Percentiles rank a stretch among this genome's conserved stretches.
Evolutionary conservation across 2,888 invertebrate species (phyloP).

Genomic region (Tubulanus polymorphus): DNA sequence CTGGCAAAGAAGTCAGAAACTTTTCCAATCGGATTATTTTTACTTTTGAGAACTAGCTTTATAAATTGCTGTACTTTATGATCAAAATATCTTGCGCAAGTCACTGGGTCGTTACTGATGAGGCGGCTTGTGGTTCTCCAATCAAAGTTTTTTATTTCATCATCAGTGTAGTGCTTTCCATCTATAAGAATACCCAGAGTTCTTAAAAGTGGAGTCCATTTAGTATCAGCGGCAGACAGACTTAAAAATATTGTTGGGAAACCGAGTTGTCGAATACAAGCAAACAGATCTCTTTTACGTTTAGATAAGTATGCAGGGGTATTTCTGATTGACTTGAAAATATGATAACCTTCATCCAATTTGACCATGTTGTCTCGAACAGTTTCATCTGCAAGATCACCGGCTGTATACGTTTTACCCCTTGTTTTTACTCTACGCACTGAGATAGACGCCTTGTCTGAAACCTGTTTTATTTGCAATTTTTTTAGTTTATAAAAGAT

Average conservation of each 20-base stretch:
- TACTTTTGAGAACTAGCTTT: conserved; percentile 6
- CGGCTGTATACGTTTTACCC: conserved; percentile 24
- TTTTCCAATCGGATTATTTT: conserved; percentile 14
- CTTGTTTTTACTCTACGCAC: conserved; percentile 16
- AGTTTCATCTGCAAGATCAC: conserved; percentile 18
- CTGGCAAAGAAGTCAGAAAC: conserved; percentile 13
- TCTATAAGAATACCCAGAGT: conserved; percentile 1
- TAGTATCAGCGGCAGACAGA: conserved; percentile 24
- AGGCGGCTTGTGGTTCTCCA: background rate
- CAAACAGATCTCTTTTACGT: conserved; percentile 24
- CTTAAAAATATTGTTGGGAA: conserved; percentile 22
- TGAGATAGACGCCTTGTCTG: conserved; percentile 13
- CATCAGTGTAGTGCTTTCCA: background rate
- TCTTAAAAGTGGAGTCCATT: conserved; percentile 18
- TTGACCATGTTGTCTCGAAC: conserved; percentile 10
- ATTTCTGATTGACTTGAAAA: conserved; percentile 17
- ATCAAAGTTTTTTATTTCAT: background rate
- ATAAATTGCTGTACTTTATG: background rate
- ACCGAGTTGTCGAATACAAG: conserved; percentile 24
- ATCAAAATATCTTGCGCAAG: conserved; percentile 3
- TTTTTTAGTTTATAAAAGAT: conserved; percentile 19
- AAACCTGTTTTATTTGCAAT: conserved; percentile 19
- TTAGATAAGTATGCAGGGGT: conserved; percentile 26
- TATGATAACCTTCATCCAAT: conserved; percentile 19
- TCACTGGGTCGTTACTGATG: conserved; percentile 3